phyloP scores from a whole-genome alignment of 2,888 invertebrate genomes.

The Suillia variegata region DNA sequence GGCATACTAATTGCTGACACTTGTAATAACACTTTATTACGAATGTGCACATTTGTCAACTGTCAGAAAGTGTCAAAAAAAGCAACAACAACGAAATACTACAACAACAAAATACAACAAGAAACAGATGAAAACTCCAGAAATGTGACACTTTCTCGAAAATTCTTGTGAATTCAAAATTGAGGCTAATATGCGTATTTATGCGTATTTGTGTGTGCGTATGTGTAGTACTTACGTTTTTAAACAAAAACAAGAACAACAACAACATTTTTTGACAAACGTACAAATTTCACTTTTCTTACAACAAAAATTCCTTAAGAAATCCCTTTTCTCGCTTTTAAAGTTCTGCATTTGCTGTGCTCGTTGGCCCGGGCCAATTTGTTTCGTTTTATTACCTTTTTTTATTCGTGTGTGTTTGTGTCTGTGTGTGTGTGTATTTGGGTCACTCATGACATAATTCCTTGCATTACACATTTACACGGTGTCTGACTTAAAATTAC shows the following conservation, averaged over 20 bases:
- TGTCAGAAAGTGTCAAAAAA: no score
- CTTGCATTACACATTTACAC: no score
- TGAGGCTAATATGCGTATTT: slow-evolving; percentile 53
- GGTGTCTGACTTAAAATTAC: no score
- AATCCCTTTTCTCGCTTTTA: not conserved
- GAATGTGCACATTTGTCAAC: slow-evolving; percentile 6
- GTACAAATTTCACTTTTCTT: not conserved
- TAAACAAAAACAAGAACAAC: no score
- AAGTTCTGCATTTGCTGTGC: not conserved
- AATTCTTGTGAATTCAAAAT: no score
- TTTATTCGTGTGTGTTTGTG: no score
- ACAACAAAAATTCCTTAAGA: not conserved
- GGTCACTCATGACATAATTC: slow-evolving; percentile 41
- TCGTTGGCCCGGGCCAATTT: not conserved
- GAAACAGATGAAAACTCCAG: not conserved
- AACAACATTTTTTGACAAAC: not conserved
- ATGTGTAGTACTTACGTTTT: no score
- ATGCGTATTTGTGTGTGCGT: slow-evolving; percentile 29
- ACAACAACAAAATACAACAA: slow-evolving; percentile 32
- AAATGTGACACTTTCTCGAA: not conserved
- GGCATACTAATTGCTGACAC: slow-evolving; percentile 37
- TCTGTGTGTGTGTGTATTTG: no score
- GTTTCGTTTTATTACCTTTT: not conserved
- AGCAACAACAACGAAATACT: no score
- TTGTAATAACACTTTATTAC: slow-evolving; percentile 47